These are phyloP conservation scores for Pterostichus niger DNA, from an alignment of 2,888 invertebrate species.

Conservation along the genomic window DNA sequence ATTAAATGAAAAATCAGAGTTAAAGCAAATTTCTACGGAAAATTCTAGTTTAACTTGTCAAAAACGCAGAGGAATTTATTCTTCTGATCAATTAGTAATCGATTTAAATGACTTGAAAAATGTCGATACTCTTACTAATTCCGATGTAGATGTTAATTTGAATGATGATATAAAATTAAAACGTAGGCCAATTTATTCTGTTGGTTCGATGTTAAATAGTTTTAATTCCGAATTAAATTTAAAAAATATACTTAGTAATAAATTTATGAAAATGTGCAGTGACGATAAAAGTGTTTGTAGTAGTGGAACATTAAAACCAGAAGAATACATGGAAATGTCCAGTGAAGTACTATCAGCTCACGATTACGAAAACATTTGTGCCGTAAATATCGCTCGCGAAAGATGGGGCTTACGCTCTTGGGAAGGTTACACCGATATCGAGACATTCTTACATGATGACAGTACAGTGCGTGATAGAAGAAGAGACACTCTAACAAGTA, in stretches of 20 bases:
- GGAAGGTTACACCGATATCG: conserved; percentile 83
- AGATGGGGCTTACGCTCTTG: conserved; percentile 83
- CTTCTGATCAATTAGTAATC: conserved; percentile 79
- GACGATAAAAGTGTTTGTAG: conserved; percentile 65
- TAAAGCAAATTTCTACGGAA: conserved; percentile 69
- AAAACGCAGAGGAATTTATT: conserved; percentile 81
- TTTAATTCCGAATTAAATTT: conserved; percentile 59
- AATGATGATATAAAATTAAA: conserved; percentile 74
- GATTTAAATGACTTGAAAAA: conserved; percentile 76
- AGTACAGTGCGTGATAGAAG: conserved; percentile 81
- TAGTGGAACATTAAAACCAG: conserved; percentile 59
- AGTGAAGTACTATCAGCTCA: conserved; percentile 82
- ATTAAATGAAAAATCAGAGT: conserved; percentile 74
- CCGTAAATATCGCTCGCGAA: conserved; percentile 83
- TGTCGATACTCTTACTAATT: conserved; percentile 78
- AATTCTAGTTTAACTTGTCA: conserved; percentile 78
- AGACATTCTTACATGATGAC: conserved; percentile 82
- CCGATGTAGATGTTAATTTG: conserved; percentile 80
- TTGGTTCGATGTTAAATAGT: conserved; percentile 58
- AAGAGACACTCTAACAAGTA: conserved; percentile 77
- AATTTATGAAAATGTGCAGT: conserved; percentile 59
- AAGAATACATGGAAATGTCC: conserved; percentile 71
- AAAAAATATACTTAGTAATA: conserved; percentile 56
- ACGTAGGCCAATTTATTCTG: conserved; percentile 62
- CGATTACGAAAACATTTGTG: conserved; percentile 84